Conservation (phyloP, 2,888 invertebrate genomes). For the Melinaea menophilus region DNA sequence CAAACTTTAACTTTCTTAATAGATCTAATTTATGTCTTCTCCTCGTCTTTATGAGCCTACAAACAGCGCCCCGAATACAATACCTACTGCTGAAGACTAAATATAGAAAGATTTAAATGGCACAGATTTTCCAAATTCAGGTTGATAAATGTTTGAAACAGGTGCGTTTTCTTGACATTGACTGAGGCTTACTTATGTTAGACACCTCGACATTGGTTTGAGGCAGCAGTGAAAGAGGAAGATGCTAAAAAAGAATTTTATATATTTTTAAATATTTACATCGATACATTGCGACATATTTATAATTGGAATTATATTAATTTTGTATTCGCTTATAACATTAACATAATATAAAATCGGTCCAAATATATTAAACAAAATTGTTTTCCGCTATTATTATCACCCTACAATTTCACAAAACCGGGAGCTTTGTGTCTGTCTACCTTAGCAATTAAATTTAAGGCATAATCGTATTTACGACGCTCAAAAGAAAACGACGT, state of each 20-base stretch:
- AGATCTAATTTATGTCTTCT: neutral
- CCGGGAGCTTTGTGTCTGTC: neutral
- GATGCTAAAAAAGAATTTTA: no score
- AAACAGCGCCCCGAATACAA: no score
- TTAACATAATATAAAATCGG: no score
- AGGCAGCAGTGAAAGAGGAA: slow-evolving; percentile 16
- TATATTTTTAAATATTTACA: no score
- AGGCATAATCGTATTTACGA: neutral
- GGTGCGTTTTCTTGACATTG: slow-evolving; percentile 42
- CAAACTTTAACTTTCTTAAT: slow-evolving; percentile 3
- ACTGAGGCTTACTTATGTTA: slow-evolving; percentile 37
- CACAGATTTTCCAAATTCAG: neutral
- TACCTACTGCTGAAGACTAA: no score
- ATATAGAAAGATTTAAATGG: no score
- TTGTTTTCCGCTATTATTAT: neutral
- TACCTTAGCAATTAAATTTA: slow-evolving; percentile 5
- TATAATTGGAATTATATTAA: no score
- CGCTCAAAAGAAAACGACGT: no score
- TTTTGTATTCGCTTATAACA: no score
- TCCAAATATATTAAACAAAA: neutral
- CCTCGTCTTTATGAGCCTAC: no score
- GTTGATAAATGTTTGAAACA: slow-evolving; percentile 40
- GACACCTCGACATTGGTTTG: slow-evolving; percentile 22
- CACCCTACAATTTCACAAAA: neutral
- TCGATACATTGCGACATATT: no score